Conservation (phyloP, 1,140 invertebrate genomes). For the Samia ricini region DNA sequence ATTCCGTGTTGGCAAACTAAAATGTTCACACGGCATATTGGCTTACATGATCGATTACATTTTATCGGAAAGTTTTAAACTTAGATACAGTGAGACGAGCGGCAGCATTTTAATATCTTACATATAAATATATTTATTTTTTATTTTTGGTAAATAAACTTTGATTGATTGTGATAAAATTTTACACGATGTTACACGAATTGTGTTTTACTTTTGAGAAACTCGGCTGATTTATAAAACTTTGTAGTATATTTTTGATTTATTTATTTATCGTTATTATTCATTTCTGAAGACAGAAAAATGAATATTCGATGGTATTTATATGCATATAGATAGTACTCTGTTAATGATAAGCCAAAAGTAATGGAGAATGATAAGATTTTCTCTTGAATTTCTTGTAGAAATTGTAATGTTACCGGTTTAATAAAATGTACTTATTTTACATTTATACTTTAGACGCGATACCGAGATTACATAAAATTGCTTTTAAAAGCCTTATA, state of each 20-base stretch:
- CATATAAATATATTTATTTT: constrained; percentile 7
- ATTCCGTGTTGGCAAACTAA: not conserved
- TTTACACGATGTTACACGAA: not conserved
- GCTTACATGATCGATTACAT: constrained; percentile 14
- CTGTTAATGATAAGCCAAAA: no score
- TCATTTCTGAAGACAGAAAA: not conserved
- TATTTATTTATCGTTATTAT: not conserved
- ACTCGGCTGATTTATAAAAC: not conserved
- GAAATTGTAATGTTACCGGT: no score
- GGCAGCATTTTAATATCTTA: not conserved
- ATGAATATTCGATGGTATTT: no score
- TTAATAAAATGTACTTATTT: no score
- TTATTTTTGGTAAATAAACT: not conserved
- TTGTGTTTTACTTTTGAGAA: not conserved
- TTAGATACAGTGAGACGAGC: constrained; percentile 7
- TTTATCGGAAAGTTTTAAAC: constrained; percentile 20
- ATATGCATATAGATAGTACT: no score
- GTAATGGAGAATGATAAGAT: no score
- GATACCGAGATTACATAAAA: no score
- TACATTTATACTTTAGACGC: no score
- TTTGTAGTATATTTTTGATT: not conserved
- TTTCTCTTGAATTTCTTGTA: no score
- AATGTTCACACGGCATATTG: not conserved
- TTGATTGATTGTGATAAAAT: constrained; percentile 16
- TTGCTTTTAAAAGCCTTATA: no score